Evolutionary conservation across 2,888 invertebrate genomes (phyloP), one percentile per base, ranked within the genome.

Genomic region (Steinernema carpocapsae): DNA sequence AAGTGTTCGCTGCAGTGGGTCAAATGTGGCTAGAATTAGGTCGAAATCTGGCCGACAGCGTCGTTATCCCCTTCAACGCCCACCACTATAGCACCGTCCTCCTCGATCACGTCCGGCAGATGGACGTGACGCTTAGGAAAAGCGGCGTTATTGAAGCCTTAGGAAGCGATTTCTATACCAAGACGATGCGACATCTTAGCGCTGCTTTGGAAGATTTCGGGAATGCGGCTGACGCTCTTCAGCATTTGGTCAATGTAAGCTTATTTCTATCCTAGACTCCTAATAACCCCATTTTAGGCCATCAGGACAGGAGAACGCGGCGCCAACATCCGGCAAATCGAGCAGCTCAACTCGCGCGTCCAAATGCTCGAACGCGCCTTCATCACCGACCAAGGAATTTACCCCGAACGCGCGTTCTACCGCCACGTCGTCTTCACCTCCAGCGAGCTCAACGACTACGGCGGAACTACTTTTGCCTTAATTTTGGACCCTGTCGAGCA

Each of bases 401-500:
- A 43, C 37, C 24, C 73, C 4, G 73, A 77, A 17, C 48, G 73
- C 17, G n/a, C 76, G 1, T 64, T 75, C n/a, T 59, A 70, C 42
- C 59, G 80, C 17, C 79, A 80, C 56, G 71, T 72, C 12, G 48
- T 82, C 45, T 80, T 75, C 42, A 56, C 74, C n/a, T 14, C 56
- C 24, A 45, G 48, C 24, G 52, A 64, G 19, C 46, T 72, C 29
- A 73, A 75, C 64, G 56, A 64, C 17, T 77, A 52, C 46, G 70
- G 74, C 12, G 43, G 74, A 19, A 43, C 71, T 17, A 37, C 74
- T 46, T 59, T 78, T 74, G 45, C 75, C 1, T 14, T 78, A 2
- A 76, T 84, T n/a, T 45, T 84, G 42, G 84, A 85, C 73, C 79
- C 84, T 0, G 77, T 77, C 3, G 59, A 75, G 10, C 73, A 79